A percentile compares a stretch with the other conserved stretches of the same genome.
Evolutionary conservation across 2,797 vertebrate genomes (phyloP).

Genomic region (Pangasius larnaudii): DNA sequence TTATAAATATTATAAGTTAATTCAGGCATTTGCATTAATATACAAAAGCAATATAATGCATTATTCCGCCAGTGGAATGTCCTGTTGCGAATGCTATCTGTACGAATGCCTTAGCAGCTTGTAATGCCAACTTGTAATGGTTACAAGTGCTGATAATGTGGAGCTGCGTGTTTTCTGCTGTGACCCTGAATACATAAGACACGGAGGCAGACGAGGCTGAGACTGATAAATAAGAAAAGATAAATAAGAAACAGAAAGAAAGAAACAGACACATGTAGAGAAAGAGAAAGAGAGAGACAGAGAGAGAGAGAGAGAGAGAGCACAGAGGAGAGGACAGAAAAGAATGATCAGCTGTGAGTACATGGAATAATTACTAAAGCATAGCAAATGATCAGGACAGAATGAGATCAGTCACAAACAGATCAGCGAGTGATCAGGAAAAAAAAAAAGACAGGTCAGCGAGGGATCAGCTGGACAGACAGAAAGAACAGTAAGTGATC

Average conservation of each 20-base stretch:
- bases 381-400: background rate
- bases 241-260: background rate
- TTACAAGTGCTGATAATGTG: conserved; percentile 40
- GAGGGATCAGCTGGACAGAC: background rate
- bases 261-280: background rate
- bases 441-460: background rate
- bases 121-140: conserved; percentile 4
- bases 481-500: background rate
- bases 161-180: background rate
- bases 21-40: background rate
- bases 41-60: background rate
- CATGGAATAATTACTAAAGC: background rate
- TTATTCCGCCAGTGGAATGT: background rate
- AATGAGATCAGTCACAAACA: background rate
- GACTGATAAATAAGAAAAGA: background rate
- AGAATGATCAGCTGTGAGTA: background rate
- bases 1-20: background rate
- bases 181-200: conserved; percentile 43
- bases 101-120: background rate
- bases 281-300: background rate
- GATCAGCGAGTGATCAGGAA: background rate
- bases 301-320: background rate
- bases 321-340: background rate
- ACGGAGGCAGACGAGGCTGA: conserved; percentile 6
- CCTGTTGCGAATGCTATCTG: background rate